phyloP scores from a whole-genome alignment of 2,797 vertebrate species.

The Danio kyathit region DNA sequence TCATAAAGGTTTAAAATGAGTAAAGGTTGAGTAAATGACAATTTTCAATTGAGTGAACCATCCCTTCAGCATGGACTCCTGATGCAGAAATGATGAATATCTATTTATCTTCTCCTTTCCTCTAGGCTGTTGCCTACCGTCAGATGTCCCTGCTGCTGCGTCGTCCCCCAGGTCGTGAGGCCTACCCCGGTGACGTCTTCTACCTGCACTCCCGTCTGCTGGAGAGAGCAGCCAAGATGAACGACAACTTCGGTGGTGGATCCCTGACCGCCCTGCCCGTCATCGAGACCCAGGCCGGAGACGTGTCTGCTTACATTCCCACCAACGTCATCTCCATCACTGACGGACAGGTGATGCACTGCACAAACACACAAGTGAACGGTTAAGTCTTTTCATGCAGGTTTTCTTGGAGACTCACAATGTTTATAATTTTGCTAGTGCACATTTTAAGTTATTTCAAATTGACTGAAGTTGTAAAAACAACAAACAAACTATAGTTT shows the following conservation, averaged over 20 bases:
- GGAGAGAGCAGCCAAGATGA: slow-evolving; percentile 99
- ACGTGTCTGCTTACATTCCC: slow-evolving; percentile 99
- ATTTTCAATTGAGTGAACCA: too few species aligned
- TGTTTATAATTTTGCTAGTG: too few species aligned
- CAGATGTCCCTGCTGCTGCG: slow-evolving; percentile 99
- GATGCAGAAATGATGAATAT: too few species aligned
- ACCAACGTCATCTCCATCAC: slow-evolving; percentile 99
- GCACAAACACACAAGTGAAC: background rate
- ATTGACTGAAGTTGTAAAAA: too few species aligned
- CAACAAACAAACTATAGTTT: too few species aligned
- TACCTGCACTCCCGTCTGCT: slow-evolving; percentile 98
- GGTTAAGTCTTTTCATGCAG: too few species aligned
- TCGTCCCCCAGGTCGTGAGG: slow-evolving; percentile 95
- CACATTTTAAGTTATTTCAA: too few species aligned
- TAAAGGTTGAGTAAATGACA: too few species aligned
- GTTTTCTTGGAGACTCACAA: too few species aligned
- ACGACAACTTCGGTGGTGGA: slow-evolving; percentile 94
- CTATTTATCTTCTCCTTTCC: background rate
- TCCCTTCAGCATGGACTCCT: too few species aligned
- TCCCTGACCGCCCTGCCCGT: slow-evolving; percentile 96
- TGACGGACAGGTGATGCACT: slow-evolving; percentile 89
- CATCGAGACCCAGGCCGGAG: slow-evolving; percentile 97
- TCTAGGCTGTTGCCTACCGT: slow-evolving; percentile 95
- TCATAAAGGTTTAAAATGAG: too few species aligned
- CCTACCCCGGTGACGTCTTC: slow-evolving; percentile 98